Percentiles rank a stretch among this genome's conserved stretches.
phyloP scores from a whole-genome alignment of 1,140 invertebrate genomes.

The Neocloeon triangulifer region DNA sequence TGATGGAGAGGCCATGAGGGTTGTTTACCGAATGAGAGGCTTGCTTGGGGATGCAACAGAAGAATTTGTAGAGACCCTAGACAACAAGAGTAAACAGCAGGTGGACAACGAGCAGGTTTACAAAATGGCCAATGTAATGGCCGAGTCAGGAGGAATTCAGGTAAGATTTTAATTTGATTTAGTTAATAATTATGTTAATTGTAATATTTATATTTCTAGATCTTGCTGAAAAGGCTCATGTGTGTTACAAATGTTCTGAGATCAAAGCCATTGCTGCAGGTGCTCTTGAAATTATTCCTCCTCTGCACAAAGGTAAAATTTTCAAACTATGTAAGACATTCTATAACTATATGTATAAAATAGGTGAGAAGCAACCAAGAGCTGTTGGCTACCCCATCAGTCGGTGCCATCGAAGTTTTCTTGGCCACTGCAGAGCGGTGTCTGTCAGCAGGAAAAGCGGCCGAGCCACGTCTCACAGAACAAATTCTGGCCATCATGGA shows the following conservation, averaged over 20 bases:
- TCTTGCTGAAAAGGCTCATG: slow-evolving; percentile 45
- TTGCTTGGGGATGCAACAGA: slow-evolving; percentile 93
- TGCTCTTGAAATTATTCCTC: slow-evolving; percentile 62
- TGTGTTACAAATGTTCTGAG: slow-evolving; percentile 44
- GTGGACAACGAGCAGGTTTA: slow-evolving; percentile 90
- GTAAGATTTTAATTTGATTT: slow-evolving; percentile 18
- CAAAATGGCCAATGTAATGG: slow-evolving; percentile 50
- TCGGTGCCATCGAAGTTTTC: slow-evolving; percentile 41
- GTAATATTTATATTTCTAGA: too few relatives aligned
- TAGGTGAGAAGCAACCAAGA: slow-evolving; percentile 39
- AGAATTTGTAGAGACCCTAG: slow-evolving; percentile 89
- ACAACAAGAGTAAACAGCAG: slow-evolving; percentile 67
- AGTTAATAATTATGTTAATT: slow-evolving; percentile 14
- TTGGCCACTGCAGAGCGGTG: slow-evolving; percentile 43
- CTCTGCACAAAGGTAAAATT: slow-evolving; percentile 47
- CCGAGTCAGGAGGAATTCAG: slow-evolving; percentile 66
- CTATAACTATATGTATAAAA: background rate
- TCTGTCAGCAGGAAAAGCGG: slow-evolving; percentile 5
- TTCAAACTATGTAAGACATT: background rate
- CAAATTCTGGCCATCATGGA: slow-evolving; percentile 56
- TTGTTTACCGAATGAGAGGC: slow-evolving; percentile 95
- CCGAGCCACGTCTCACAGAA: slow-evolving; percentile 1
- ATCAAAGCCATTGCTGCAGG: slow-evolving; percentile 56
- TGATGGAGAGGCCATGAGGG: slow-evolving; percentile 84
- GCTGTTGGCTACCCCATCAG: slow-evolving; percentile 38